These are phyloP conservation scores for Polyploca ridens DNA, from an alignment of 2,888 invertebrate genomes.

Conservation along the genomic window DNA sequence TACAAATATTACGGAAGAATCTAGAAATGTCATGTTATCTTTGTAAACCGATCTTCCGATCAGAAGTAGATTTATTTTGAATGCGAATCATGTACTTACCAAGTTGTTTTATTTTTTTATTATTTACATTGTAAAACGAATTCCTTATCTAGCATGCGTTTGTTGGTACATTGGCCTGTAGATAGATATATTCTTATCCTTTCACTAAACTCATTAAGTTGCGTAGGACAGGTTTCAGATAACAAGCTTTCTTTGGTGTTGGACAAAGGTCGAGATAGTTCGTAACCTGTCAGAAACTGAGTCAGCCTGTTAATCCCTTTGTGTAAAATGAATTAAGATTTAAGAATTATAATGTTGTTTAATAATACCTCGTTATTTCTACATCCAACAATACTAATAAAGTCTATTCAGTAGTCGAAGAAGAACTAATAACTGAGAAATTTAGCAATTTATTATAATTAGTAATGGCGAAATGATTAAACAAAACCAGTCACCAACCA, in stretches of 20 bases:
- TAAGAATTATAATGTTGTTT: background rate
- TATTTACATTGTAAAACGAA: background rate
- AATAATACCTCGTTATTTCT: background rate
- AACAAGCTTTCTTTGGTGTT: background rate
- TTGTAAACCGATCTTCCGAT: background rate
- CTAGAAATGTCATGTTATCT: background rate
- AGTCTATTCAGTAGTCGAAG: too few relatives aligned
- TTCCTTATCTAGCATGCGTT: background rate
- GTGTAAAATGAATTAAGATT: background rate
- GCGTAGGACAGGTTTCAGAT: slow-evolving; percentile 1
- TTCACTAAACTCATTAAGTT: background rate
- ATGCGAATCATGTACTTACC: background rate
- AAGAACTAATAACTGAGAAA: too few relatives aligned
- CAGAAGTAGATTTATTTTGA: background rate
- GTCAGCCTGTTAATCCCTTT: background rate
- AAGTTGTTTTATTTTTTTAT: background rate
- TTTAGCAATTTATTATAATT: background rate
- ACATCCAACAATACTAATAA: too few relatives aligned
- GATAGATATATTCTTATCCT: slow-evolving; percentile 1
- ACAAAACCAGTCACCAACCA: background rate
- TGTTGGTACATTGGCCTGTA: background rate
- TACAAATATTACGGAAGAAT: background rate
- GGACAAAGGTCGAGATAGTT: background rate
- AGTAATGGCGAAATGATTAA: background rate
- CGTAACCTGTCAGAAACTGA: background rate